Base-by-base conservation (phyloP, 2,888 invertebrate species). In the Epirrita christyi region DNA sequence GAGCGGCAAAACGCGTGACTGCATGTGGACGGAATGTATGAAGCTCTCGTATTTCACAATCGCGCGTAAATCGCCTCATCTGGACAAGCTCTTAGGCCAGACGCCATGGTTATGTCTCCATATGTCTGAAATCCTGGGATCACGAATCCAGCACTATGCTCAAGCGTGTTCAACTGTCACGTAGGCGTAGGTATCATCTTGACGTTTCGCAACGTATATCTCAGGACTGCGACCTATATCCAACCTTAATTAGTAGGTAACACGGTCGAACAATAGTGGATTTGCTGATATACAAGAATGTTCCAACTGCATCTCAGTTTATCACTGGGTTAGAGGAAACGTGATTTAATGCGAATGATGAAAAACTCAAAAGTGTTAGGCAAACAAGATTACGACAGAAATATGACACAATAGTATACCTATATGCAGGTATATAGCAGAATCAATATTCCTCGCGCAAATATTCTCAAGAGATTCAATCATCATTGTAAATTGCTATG, bases 361-460 rank as follows among this genome's bases (percentile, higher is more conserved):
- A 27, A 13, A 42, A 50, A 49, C 32, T 41, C 41, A 3, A 41
- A 45, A 46, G 46, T 43, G 50, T 50, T 49, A 32, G 32, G 49
- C 32, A 15, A 49, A 41, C 32, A 21, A 21, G 21, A 21, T n/a
- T 4, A 14, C 8, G 40, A 36, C 36, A 11, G 11, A 11, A 36
- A 11, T 3, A 36, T 32, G 32, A 32, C 32, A 8, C 8, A 8
- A 21, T 3, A 3, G 4, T 2, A 2, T 21, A 21, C 21, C 21
- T 21, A 21, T 4, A 21, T 21, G 32, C 9, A 32, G 6, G 32
- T 5, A 6, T 32, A 2, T 36, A 11, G 10, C 8, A 27, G 11
- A 42, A 28, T 43, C 43, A 43, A 43, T 43, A 43, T 43, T 43
- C n/a, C n/a, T 36, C 36, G 11, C 11, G 6, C 11, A 36, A 36